These are phyloP conservation scores for Pipistrellus pipistrellus DNA, from an alignment of 2,797 vertebrate genomes.

Conservation along the genomic window DNA sequence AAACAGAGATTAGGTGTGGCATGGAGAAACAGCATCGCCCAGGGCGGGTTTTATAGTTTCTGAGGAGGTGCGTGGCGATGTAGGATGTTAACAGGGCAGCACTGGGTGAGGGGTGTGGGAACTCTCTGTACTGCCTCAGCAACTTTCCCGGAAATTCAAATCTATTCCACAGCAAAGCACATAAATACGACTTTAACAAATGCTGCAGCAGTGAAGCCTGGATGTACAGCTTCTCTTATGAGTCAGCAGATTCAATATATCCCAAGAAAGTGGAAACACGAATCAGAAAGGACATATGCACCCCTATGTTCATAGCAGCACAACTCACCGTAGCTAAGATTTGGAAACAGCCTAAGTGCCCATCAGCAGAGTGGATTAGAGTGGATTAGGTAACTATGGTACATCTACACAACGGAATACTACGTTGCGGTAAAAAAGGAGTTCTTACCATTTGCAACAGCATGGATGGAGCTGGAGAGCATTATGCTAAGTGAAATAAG, in stretches of 20 bases:
- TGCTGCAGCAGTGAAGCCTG: not conserved
- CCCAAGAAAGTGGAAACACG: no score
- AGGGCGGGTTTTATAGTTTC: not conserved
- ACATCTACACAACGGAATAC: no score
- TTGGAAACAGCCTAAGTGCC: no score
- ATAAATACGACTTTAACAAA: not conserved
- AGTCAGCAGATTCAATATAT: not conserved
- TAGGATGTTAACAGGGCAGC: not conserved
- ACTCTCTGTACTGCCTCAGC: not conserved
- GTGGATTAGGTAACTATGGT: no score
- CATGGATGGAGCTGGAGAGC: no score
- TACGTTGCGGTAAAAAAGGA: no score
- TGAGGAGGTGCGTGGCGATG: accelerated
- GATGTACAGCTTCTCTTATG: not conserved
- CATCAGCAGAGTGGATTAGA: no score
- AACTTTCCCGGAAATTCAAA: not conserved
- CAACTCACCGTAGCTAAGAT: no score
- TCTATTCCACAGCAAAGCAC: not conserved
- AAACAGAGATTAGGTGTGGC: not conserved
- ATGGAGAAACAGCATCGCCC: accelerated
- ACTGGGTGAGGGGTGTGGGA: not conserved
- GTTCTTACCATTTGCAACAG: no score
- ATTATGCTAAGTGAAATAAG: no score
- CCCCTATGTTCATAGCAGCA: no score
- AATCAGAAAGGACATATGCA: no score